Conservation (phyloP, 1,140 invertebrate species). For the Drosophila repletoides region DNA sequence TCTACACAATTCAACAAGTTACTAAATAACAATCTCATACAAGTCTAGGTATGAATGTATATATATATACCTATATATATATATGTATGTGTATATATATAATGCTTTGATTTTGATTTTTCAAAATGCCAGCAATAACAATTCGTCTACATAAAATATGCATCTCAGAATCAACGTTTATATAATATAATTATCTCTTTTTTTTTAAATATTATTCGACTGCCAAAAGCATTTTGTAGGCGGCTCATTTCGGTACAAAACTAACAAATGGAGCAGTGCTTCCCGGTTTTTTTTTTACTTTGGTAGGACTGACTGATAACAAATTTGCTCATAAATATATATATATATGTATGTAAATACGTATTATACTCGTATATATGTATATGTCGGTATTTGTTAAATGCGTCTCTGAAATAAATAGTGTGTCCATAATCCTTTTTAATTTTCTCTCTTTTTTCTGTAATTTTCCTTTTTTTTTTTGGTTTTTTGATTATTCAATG, state of each 20-base stretch:
- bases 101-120: constrained; percentile 22
- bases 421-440: constrained; percentile 34
- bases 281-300: neutral
- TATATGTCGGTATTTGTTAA: constrained; percentile 68
- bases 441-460: constrained; percentile 3
- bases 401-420: constrained; percentile 77
- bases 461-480: constrained; percentile 1
- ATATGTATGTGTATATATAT: constrained; percentile 42
- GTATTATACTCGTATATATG: constrained; percentile 30
- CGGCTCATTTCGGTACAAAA: constrained; percentile 46
- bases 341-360: constrained; percentile 46
- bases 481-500: constrained; percentile 55
- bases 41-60: constrained; percentile 31
- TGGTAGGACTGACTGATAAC: constrained; percentile 46
- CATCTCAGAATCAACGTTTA: constrained; percentile 31
- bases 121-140: constrained; percentile 73
- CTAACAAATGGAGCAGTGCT: constrained; percentile 51
- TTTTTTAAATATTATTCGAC: constrained; percentile 56
- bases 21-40: constrained; percentile 70
- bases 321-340: constrained; percentile 41
- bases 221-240: constrained; percentile 30
- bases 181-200: constrained; percentile 8
- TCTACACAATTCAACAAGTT: constrained; percentile 74
- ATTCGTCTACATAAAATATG: constrained; percentile 68
- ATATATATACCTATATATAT: no score